Conservation (phyloP, 1,140 invertebrate species). For the Phenacoccus solenopsis region DNA sequence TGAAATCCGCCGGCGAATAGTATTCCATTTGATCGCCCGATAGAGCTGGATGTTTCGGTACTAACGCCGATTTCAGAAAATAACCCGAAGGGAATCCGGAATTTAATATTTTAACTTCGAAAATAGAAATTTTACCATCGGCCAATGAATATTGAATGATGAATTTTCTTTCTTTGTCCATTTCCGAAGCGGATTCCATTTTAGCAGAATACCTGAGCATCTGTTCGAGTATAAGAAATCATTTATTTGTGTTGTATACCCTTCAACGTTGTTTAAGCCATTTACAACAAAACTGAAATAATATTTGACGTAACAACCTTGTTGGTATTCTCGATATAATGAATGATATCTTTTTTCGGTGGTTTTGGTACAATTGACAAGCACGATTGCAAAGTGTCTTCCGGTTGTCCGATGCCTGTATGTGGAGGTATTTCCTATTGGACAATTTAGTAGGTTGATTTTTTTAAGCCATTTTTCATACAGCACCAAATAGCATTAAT, state of each 20-base stretch:
- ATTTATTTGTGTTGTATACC: neutral
- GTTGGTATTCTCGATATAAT: conserved; percentile 4
- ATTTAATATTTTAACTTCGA: conserved; percentile 47
- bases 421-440: conserved; percentile 43
- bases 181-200: conserved; percentile 51
- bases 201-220: conserved; percentile 47
- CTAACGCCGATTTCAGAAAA: conserved; percentile 49
- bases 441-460: neutral
- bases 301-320: neutral
- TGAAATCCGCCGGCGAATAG: conserved; percentile 54
- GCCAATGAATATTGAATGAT: conserved; percentile 49
- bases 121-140: conserved; percentile 47
- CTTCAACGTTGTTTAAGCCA: neutral
- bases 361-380: conserved; percentile 50
- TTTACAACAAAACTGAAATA: too few relatives aligned
- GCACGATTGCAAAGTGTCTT: conserved; percentile 58
- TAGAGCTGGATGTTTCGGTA: conserved; percentile 51
- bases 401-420: conserved; percentile 54
- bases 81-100: conserved; percentile 55
- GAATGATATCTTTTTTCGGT: conserved; percentile 38
- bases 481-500: neutral
- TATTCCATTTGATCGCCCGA: conserved; percentile 43
- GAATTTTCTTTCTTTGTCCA: conserved; percentile 49
- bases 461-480: neutral
- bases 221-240: conserved; percentile 27